These are phyloP conservation scores for Stegana nigrithorax DNA, from an alignment of 2,888 invertebrate species.

Conservation along the genomic window DNA sequence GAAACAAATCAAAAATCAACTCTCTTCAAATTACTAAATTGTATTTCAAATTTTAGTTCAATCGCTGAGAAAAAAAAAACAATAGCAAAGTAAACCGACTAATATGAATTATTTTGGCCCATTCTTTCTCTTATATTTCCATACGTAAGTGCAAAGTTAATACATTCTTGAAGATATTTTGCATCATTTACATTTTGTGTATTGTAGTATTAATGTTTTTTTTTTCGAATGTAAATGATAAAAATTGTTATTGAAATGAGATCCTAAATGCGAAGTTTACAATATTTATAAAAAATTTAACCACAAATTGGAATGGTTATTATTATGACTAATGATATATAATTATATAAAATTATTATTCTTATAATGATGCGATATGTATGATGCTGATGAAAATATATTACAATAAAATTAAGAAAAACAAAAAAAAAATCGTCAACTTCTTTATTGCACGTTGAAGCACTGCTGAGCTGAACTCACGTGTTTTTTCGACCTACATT, in stretches of 20 bases:
- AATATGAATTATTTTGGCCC: not conserved
- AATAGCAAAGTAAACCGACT: too few species aligned
- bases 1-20: constrained; percentile 22
- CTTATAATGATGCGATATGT: constrained; percentile 26
- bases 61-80: too few species aligned
- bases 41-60: not conserved
- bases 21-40: not conserved
- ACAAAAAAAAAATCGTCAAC: constrained; percentile 10
- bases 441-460: too few species aligned
- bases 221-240: constrained; percentile 11
- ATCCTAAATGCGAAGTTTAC: constrained; percentile 29
- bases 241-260: constrained; percentile 29
- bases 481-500: too few species aligned
- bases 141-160: constrained; percentile 49
- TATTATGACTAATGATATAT: constrained; percentile 19
- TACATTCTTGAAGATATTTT: constrained; percentile 50
- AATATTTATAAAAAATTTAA: constrained; percentile 27
- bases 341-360: constrained; percentile 33
- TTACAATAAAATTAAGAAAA: constrained; percentile 30
- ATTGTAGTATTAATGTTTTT: constrained; percentile 51
- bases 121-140: not conserved
- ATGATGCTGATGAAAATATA: constrained; percentile 13
- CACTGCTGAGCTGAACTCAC: too few species aligned
- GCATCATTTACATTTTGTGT: constrained; percentile 26
- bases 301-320: constrained; percentile 6